phyloP scores from a whole-genome alignment of 2,888 invertebrate species.

The Apotomis turbidana region DNA sequence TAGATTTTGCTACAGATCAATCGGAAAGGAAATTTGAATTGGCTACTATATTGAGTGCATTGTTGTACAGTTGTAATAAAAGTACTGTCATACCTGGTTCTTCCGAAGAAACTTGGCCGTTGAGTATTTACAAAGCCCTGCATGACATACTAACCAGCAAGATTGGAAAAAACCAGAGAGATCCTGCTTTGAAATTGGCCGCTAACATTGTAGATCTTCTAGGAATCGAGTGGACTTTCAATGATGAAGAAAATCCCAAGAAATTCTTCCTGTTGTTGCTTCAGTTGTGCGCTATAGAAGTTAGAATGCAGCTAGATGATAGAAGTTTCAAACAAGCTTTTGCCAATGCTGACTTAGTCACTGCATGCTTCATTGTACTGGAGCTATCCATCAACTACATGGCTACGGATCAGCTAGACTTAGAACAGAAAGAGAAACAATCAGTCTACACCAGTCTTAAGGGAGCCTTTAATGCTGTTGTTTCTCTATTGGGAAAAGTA shows the following conservation, averaged over 20 bases:
- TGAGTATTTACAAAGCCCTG: slow-evolving; percentile 91
- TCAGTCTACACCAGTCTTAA: slow-evolving; percentile 95
- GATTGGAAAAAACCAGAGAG: slow-evolving; percentile 93
- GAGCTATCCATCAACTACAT: slow-evolving; percentile 92
- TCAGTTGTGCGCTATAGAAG: slow-evolving; percentile 95
- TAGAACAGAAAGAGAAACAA: slow-evolving; percentile 95
- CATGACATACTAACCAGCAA: slow-evolving; percentile 93
- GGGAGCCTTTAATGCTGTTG: slow-evolving; percentile 93
- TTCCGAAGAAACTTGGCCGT: slow-evolving; percentile 91
- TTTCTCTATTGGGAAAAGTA: slow-evolving; percentile 88
- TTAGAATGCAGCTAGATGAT: slow-evolving; percentile 96
- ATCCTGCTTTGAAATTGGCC: slow-evolving; percentile 93
- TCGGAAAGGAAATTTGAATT: slow-evolving; percentile 95
- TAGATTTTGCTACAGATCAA: slow-evolving; percentile 95
- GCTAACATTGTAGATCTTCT: slow-evolving; percentile 91
- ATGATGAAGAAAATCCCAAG: slow-evolving; percentile 91
- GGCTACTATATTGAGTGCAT: slow-evolving; percentile 89
- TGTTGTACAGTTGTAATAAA: slow-evolving; percentile 89
- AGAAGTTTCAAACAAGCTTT: slow-evolving; percentile 91
- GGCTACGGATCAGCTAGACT: slow-evolving; percentile 90
- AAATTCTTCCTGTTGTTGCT: slow-evolving; percentile 92
- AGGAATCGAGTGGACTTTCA: slow-evolving; percentile 93
- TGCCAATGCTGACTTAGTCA: slow-evolving; percentile 90
- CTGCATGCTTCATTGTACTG: slow-evolving; percentile 91
- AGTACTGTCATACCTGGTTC: slow-evolving; percentile 86